A percentile compares a stretch with the other conserved stretches of the same genome.
These are phyloP conservation scores for Epinotia ramella DNA, from an alignment of 2,888 invertebrate genomes.

Conservation along the genomic window DNA sequence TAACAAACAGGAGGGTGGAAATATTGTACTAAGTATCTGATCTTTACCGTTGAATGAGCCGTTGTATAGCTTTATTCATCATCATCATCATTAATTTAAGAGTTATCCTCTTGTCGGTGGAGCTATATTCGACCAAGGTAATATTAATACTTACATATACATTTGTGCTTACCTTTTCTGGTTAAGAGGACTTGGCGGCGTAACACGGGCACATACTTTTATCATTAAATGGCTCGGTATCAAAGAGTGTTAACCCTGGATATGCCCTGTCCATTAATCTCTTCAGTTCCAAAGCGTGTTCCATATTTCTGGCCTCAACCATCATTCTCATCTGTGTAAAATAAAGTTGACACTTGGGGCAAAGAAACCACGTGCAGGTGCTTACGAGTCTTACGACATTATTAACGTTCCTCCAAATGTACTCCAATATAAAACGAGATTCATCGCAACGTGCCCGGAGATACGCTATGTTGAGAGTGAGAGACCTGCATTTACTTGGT, in stretches of 20 bases:
- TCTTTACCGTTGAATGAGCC: no score
- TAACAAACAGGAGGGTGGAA: no score
- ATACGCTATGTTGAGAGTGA: not conserved
- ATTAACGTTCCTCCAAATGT: not conserved
- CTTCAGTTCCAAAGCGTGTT: slow-evolving; percentile 87
- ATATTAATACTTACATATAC: not conserved
- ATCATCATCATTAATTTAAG: no score
- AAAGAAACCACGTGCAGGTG: not conserved
- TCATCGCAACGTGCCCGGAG: not conserved
- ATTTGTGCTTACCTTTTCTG: slow-evolving; percentile 6
- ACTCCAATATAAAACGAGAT: not conserved
- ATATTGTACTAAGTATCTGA: no score
- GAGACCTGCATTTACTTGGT: no score
- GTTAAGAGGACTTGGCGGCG: slow-evolving; percentile 52
- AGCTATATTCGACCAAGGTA: not conserved
- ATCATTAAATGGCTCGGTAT: slow-evolving; percentile 75
- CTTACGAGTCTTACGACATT: not conserved
- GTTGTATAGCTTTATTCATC: no score
- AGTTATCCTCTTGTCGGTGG: no score
- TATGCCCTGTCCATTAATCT: slow-evolving; percentile 70
- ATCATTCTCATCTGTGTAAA: slow-evolving; percentile 90
- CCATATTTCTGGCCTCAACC: slow-evolving; percentile 92
- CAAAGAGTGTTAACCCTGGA: slow-evolving; percentile 63
- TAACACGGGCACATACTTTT: slow-evolving; percentile 72
- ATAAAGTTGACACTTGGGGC: not conserved